phyloP scores from a whole-genome alignment of 2,888 invertebrate species.

The Syritta pipiens region DNA sequence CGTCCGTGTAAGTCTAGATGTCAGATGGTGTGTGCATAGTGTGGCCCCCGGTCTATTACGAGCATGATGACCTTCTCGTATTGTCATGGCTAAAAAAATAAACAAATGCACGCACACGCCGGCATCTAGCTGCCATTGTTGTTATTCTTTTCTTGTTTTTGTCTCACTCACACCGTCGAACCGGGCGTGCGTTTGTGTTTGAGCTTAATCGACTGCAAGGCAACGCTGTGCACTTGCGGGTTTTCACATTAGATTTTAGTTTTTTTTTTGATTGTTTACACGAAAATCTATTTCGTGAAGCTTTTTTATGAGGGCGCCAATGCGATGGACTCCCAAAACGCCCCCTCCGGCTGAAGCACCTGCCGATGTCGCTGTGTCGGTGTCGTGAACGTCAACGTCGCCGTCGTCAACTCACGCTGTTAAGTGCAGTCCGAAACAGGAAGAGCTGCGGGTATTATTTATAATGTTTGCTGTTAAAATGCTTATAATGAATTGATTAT shows the following conservation, averaged over 20 bases:
- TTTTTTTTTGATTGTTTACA: conserved; percentile 14
- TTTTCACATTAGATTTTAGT: conserved; percentile 57
- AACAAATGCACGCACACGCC: conserved; percentile 65
- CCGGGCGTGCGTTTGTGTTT: conserved; percentile 15
- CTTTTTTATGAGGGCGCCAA: conserved; percentile 43
- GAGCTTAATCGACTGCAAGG: conserved; percentile 62
- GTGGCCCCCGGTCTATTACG: conserved; percentile 69
- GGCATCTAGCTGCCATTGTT: conserved; percentile 17
- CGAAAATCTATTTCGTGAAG: not conserved
- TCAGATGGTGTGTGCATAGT: conserved; percentile 43
- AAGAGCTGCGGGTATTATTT: conserved; percentile 25
- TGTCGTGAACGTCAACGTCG: no score
- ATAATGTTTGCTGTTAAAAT: conserved; percentile 38
- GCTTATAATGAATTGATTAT: conserved; percentile 48
- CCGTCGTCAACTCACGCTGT: conserved; percentile 9
- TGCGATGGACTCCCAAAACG: conserved; percentile 17
- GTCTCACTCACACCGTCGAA: not conserved
- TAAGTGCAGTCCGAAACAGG: conserved; percentile 25
- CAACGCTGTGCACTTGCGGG: conserved; percentile 65
- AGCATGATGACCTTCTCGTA: conserved; percentile 78
- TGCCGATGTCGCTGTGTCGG: not conserved
- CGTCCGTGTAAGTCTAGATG: conserved; percentile 6
- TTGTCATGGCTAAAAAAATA: conserved; percentile 78
- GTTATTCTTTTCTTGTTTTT: conserved; percentile 13
- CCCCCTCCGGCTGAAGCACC: conserved; percentile 16